Conservation (phyloP, 2,888 invertebrate species). For the Tinea semifulvella region DNA sequence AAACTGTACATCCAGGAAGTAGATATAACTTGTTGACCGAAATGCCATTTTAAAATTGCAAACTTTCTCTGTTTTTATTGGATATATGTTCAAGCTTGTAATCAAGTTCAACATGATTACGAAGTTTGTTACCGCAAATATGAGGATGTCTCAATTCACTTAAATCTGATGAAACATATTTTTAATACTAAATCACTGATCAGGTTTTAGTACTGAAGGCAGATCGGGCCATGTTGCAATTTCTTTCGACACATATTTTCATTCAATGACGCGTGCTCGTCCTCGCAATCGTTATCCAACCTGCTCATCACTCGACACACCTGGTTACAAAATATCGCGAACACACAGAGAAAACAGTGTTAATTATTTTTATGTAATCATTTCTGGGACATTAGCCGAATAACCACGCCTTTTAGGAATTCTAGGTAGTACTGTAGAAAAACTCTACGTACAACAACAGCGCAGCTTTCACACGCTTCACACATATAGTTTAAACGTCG, state of each 20-base stretch:
- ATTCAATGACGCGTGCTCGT: slow-evolving; percentile 9
- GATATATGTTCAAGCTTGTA: not conserved
- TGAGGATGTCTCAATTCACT: slow-evolving; percentile 1
- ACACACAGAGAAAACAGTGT: slow-evolving; percentile 23
- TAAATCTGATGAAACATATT: not conserved
- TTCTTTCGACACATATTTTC: slow-evolving; percentile 7
- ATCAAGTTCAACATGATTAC: not conserved
- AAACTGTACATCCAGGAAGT: slow-evolving; percentile 23
- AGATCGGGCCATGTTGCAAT: slow-evolving; percentile 3
- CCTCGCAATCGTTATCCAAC: slow-evolving; percentile 5
- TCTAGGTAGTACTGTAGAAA: not conserved
- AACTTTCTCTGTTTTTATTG: slow-evolving; percentile 19
- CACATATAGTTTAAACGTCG: too few species aligned
- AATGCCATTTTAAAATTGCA: slow-evolving; percentile 26
- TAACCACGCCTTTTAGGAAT: not conserved
- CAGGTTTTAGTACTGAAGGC: not conserved
- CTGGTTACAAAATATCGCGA: slow-evolving; percentile 1
- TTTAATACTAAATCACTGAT: not conserved
- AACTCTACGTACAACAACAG: not conserved
- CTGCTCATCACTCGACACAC: not conserved
- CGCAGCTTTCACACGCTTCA: slow-evolving; percentile 3
- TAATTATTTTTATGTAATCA: slow-evolving; percentile 35
- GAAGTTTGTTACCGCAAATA: not conserved
- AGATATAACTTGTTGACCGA: slow-evolving; percentile 15
- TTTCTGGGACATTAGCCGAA: not conserved